Evolutionary conservation across 2,888 invertebrate species (phyloP).

Genomic region (Zaprionus bogoriensis): DNA sequence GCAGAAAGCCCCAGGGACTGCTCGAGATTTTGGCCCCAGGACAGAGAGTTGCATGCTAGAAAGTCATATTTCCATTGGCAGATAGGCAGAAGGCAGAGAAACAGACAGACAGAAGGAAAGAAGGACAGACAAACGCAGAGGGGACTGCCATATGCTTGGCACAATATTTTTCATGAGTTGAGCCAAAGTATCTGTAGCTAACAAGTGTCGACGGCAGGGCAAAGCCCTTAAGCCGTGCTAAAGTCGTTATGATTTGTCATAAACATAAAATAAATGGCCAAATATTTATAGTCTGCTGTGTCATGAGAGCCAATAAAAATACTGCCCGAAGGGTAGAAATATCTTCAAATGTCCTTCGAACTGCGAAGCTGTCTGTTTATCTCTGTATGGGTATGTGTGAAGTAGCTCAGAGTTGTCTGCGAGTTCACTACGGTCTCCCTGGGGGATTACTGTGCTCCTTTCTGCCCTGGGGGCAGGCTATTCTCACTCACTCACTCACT

Average conservation of each 20-base stretch:
- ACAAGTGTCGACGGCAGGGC: slow-evolving; percentile 67
- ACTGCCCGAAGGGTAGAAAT: slow-evolving; percentile 36
- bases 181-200: slow-evolving; percentile 65
- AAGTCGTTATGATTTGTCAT: slow-evolving; percentile 77
- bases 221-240: slow-evolving; percentile 67
- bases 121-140: not conserved
- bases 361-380: not conserved
- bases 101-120: slow-evolving; percentile 14
- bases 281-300: slow-evolving; percentile 73
- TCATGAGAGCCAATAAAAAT: slow-evolving; percentile 55
- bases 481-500: slow-evolving; percentile 54
- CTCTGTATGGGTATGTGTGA: slow-evolving; percentile 6
- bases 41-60: slow-evolving; percentile 54
- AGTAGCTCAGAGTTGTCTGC: slow-evolving; percentile 25
- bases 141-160: slow-evolving; percentile 41
- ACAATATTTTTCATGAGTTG: slow-evolving; percentile 55
- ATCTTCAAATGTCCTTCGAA: slow-evolving; percentile 41
- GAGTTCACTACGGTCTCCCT: slow-evolving; percentile 6
- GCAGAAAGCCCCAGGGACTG: not conserved
- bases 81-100: slow-evolving; percentile 10
- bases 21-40: slow-evolving; percentile 9
- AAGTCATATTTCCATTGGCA: slow-evolving; percentile 64
- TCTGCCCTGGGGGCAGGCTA: not conserved
- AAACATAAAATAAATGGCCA: slow-evolving; percentile 78
- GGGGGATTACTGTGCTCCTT: not conserved